Percentiles rank a stretch among this genome's conserved stretches.
These are phyloP conservation scores for Harpegnathos saltator DNA, from an alignment of 1,140 invertebrate species.

Conservation along the genomic window DNA sequence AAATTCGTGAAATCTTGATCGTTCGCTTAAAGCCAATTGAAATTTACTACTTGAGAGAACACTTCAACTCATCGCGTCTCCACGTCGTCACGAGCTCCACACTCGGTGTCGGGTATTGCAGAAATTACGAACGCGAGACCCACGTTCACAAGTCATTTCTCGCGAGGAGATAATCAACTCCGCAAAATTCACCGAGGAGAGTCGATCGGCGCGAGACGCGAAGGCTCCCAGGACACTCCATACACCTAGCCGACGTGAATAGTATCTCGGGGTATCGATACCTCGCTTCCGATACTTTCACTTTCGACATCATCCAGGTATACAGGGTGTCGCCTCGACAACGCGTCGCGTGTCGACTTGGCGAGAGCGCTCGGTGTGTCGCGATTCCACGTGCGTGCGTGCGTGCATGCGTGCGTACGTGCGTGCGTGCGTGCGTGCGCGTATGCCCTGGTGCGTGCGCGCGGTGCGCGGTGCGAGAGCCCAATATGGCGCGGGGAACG, in stretches of 20 bases:
- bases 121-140: too few species aligned
- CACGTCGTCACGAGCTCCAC: too few species aligned
- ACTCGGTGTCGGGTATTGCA: too few species aligned
- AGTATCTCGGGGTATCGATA: background rate
- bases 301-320: conserved; percentile 47
- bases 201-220: background rate
- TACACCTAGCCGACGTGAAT: background rate
- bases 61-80: too few species aligned
- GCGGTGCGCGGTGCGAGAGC: background rate
- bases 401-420: too few species aligned
- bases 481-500: conserved; percentile 49
- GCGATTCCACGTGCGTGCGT: conserved; percentile 27
- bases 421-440: background rate
- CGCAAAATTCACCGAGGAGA: background rate
- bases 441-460: background rate
- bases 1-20: too few species aligned
- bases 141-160: background rate
- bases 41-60: too few species aligned
- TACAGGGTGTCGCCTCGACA: conserved; percentile 14
- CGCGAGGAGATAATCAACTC: background rate
- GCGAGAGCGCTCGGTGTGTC: background rate
- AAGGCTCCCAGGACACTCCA: background rate
- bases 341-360: conserved; percentile 28
- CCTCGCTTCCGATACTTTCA: conserved; percentile 48
- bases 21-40: too few species aligned